phyloP scores from a whole-genome alignment of 30 jellyfish, hydroid and myxozoan species.

The Calvadosia cruxmelitensis region DNA sequence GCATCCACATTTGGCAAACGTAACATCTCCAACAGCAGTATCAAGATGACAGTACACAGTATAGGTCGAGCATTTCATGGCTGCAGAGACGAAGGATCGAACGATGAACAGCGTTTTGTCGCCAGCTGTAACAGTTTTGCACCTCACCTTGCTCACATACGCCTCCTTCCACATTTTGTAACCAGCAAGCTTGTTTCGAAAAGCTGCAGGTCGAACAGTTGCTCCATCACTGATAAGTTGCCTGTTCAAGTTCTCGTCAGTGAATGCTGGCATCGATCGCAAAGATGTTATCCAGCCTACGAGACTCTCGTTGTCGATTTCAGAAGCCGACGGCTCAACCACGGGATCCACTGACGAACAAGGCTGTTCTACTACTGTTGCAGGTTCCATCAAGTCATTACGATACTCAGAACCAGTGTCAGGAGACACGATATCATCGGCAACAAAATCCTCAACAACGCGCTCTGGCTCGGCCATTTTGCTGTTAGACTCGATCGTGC shows the following conservation, averaged over 20 bases:
- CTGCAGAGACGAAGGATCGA: no score
- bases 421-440: no score
- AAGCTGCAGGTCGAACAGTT: neutral
- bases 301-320: neutral
- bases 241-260: neutral
- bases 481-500: no score
- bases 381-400: no score
- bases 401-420: no score
- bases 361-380: no score
- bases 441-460: no score
- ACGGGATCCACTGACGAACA: no score
- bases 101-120: neutral
- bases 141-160: neutral
- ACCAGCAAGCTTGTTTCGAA: neutral
- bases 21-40: neutral
- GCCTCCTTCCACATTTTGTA: neutral
- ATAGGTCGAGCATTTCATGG: constrained; percentile 4
- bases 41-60: neutral
- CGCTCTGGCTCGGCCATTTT: no score
- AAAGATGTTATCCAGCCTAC: neutral
- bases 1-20: constrained; percentile 17
- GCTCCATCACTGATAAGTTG: neutral
- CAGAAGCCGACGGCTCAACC: neutral
- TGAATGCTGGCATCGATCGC: neutral
- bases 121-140: neutral